Evolutionary conservation across 1,140 invertebrate genomes (phyloP), one percentile per base, ranked within the genome.

Genomic region (Protaetia brevitarsis): DNA sequence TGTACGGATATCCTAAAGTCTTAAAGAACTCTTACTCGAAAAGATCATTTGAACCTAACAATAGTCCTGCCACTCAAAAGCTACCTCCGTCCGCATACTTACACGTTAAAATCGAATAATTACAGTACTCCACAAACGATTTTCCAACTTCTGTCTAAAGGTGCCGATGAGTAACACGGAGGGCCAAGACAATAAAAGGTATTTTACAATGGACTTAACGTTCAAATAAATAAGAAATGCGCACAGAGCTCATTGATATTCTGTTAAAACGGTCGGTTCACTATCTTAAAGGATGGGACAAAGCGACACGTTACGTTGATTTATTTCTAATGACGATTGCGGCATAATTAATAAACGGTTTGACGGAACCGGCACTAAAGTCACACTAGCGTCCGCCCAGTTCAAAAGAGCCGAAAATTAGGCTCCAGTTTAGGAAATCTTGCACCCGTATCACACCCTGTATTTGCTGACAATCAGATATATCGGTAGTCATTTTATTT

Each of bases 321-420:
- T 51, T 51, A 51, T 51, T 51, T 51, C 41, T 51, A 51, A 51
- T 51, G 41, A 51, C 41, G 19, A 23, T 19, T 51, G 41, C 41
- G 41, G 41, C 41, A 19, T 51, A 51, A 51, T 51, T 51, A 51
- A 51, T 51, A 51, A 51, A 51, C 41, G 41, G 7, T 51, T 51
- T 23, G 16, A 19, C 41, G 41, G 41, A 51, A 51, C 41, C 41
- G 41, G 19, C 11, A 23, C 41, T 51, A 19, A 51, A 51, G 26
- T 10, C 41, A 23, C 6, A 19, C 41, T 23, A 51, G 8, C 41
- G 0, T 6, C 11, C 19, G 41, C n/a, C 34, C 11, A 37, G 34
- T 51, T 51, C 41, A 51, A 51, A 51, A 16, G 41, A 51, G 41
- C 41, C 41, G 41, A 51, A 51, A 51, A 51, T 51, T 51, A 7